A percentile compares a stretch with the other conserved stretches of the same genome.
phyloP scores from a whole-genome alignment of 2,888 invertebrate genomes.

The Rotaria socialis region DNA sequence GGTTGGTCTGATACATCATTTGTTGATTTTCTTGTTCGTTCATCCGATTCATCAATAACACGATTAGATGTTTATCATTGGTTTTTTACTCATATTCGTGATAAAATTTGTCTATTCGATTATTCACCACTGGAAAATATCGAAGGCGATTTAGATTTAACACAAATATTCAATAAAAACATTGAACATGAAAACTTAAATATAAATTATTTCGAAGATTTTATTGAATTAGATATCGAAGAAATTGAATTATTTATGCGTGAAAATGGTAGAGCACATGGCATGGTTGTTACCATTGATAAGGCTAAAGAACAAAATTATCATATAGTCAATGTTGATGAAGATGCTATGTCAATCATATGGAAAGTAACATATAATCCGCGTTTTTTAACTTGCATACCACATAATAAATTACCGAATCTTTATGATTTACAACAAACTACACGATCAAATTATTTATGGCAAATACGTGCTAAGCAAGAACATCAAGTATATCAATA shows the following conservation, averaged over 20 bases:
- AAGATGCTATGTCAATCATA: not conserved
- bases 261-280: not conserved
- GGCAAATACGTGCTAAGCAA: not conserved
- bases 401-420: not conserved
- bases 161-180: not conserved
- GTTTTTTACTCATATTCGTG: not conserved
- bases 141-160: not conserved
- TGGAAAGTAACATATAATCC: not conserved
- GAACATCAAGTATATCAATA: not conserved
- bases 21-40: constrained; percentile 5
- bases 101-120: not conserved
- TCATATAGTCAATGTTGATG: not conserved
- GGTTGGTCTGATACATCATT: not conserved
- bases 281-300: not conserved
- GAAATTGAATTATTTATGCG: constrained; percentile 9
- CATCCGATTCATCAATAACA: not conserved
- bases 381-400: not conserved
- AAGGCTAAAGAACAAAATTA: not conserved
- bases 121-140: not conserved
- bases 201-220: not conserved
- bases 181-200: constrained; percentile 3
- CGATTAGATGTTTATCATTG: not conserved
- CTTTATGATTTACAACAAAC: not conserved
- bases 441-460: not conserved
- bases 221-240: not conserved